Evolutionary conservation across 2,888 invertebrate species (phyloP).

Genomic region (Clitarchus hookeri): DNA sequence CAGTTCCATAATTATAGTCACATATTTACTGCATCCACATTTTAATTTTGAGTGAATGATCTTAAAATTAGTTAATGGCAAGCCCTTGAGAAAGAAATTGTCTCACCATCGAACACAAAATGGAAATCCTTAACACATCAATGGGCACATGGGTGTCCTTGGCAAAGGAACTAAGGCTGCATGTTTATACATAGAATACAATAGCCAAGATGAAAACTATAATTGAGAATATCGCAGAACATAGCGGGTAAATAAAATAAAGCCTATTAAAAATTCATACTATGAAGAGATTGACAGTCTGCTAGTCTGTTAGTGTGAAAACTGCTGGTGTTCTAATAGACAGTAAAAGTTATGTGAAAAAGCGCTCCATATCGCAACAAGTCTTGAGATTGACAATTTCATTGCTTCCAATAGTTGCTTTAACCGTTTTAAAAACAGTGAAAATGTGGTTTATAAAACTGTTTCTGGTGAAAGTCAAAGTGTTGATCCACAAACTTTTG

Average conservation of each 20-base stretch:
- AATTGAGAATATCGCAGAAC: not conserved
- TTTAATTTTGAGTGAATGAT: too few relatives aligned
- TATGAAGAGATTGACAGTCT: not conserved
- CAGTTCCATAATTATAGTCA: too few relatives aligned
- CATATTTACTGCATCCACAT: too few relatives aligned
- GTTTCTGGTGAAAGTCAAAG: constrained; percentile 29
- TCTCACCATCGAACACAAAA: too few relatives aligned
- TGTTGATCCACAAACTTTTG: constrained; percentile 23
- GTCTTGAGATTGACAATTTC: not conserved
- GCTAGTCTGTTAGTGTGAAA: constrained; percentile 48
- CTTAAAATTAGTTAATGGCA: too few relatives aligned
- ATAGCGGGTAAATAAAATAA: not conserved
- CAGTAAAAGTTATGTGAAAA: not conserved
- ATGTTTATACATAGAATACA: not conserved
- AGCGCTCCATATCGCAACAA: not conserved
- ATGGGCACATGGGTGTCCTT: not conserved
- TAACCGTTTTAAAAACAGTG: constrained; percentile 27
- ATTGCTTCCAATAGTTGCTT: constrained; percentile 1
- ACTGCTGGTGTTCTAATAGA: not conserved
- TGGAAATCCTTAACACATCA: too few relatives aligned
- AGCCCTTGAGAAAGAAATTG: too few relatives aligned
- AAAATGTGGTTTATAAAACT: constrained; percentile 22
- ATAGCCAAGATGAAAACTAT: not conserved
- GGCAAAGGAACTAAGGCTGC: not conserved
- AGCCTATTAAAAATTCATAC: not conserved